Evolutionary conservation across 1,140 invertebrate genomes (phyloP), one percentile per base, ranked within the genome.

Genomic region (Asobara japonica): DNA sequence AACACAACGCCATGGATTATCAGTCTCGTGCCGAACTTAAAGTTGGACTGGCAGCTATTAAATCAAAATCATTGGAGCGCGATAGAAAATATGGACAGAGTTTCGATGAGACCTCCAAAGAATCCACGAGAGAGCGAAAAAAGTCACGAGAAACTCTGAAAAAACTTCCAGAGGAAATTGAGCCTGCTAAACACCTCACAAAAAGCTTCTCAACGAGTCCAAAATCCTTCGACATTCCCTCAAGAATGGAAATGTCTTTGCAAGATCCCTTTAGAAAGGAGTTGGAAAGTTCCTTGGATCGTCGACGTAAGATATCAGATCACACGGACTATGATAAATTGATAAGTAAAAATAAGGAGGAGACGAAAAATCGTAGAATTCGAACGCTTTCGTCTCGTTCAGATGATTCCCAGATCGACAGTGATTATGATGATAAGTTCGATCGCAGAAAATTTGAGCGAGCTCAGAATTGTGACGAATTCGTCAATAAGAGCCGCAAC

Each of bases 261-360:
- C 77, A 80, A 20, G 82, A 82, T 72, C 80, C 79, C 18, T 83
- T 82, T 60, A 77, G 82, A 67, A 77, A 81, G 22, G 82, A 83
- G 67, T 65, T 82, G n/a, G 77, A 80, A 22, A 79, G 65, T 65
- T 73, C 72, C 20, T 41, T 76, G 27, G 75, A 76, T 48, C 69
- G 75, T 41, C 33, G 72, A 20, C 51, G 71, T 7, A 73, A 73
- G 25, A 68, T 41, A 61, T 73, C 71, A 7, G 38, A 68, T 16
- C 64, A 51, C 41, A 30, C 65, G 2, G 56, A 72, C 29, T 67
- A 29, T 18, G 71, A 68, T 10, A 48, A 76, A 69, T 56, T 69
- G 27, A 38, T 60, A 62, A 25, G 27, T 7, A 31, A 65, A 62
- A 70, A 36, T 22, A 48, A 30, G 10, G 56, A 73, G 10, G 56